These are phyloP conservation scores for Phania funesta DNA, from an alignment of 2,888 invertebrate species.

Conservation along the genomic window DNA sequence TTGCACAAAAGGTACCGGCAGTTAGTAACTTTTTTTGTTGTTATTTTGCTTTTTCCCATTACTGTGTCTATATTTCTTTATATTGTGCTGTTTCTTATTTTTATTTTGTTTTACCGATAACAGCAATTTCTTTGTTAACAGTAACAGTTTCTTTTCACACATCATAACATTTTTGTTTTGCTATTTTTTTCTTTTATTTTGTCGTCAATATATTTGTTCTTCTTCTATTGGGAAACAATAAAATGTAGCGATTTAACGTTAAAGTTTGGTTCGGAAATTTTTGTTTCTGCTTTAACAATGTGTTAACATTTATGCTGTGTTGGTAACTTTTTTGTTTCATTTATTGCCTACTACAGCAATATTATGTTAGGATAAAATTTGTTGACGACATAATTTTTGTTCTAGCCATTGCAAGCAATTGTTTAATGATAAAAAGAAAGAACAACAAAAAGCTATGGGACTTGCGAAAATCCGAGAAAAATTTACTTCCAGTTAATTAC, in stretches of 20 bases:
- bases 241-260: constrained; percentile 54
- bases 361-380: constrained; percentile 50
- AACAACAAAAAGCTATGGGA: too few relatives aligned
- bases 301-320: constrained; percentile 56
- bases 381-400: constrained; percentile 49
- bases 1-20: too few relatives aligned
- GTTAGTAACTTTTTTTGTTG: background rate
- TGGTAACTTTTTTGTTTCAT: constrained; percentile 49
- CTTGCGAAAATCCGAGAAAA: too few relatives aligned
- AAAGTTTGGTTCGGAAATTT: constrained; percentile 9
- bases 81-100: constrained; percentile 6
- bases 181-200: background rate
- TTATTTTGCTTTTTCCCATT: constrained; percentile 1
- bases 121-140: constrained; percentile 59
- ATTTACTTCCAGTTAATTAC: too few relatives aligned
- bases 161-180: constrained; percentile 55
- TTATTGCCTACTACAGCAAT: constrained; percentile 34
- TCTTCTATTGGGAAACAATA: constrained; percentile 24
- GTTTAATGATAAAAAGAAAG: constrained; percentile 20
- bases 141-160: constrained; percentile 63
- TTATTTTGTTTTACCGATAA: constrained; percentile 43
- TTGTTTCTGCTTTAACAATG: constrained; percentile 20
- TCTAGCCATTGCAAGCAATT: constrained; percentile 19
- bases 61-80: constrained; percentile 42
- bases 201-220: constrained; percentile 1